Evolutionary conservation across 30 jellyfish, hydroid and myxozoan genomes (phyloP), one percentile per base, ranked within the genome.

Genomic region (Hydractinia symbiolongicarpus): DNA sequence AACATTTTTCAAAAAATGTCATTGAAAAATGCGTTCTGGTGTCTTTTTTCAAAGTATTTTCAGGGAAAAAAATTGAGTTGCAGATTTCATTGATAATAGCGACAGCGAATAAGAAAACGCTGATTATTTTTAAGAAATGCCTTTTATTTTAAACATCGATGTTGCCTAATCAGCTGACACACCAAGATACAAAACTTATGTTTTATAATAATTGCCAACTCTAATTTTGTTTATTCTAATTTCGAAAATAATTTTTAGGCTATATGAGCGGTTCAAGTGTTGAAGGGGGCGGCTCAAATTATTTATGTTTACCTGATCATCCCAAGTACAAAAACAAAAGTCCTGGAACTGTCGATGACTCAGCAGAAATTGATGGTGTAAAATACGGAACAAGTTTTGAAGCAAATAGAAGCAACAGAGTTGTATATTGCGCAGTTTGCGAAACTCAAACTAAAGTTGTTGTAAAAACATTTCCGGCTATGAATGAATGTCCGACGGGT

Each of bases 321-420:
- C 74, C 74, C 9, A 64, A 64, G 19, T 64, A 64, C 40, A 49
- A 66, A 20, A 74, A 16, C 6, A 49, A 89, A n/a, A 19, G 84
- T n/a, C 52, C 74, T 13, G 52, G 16, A 64, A 64, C 52, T 4
- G 40, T n/a, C 74, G 74, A 64, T n/a, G 52, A 64, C 9, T 64
- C 74, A 13, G 74, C 74, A n/a, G 52, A 64, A 64, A 64, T 64
- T 13, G 74, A 64, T 64, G 74, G 74, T 64, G 40, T 64, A 64
- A 64, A 64, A 64, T 64, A 64, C 74, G 74, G 74, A 64, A 64
- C 74, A 64, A 64, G 74, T 64, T 64, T 64, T 4, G 74, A 7
- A n/a, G 17, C 19, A 7, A 51, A 64, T 0, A 64, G 74, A 13
- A 51, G 52, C 74, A 64, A 64, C 74, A 64, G 40, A 51, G 74